Percentiles rank a stretch among this genome's conserved stretches.
Conservation (phyloP, 2,888 invertebrate species). For the Dasypolia templi region DNA sequence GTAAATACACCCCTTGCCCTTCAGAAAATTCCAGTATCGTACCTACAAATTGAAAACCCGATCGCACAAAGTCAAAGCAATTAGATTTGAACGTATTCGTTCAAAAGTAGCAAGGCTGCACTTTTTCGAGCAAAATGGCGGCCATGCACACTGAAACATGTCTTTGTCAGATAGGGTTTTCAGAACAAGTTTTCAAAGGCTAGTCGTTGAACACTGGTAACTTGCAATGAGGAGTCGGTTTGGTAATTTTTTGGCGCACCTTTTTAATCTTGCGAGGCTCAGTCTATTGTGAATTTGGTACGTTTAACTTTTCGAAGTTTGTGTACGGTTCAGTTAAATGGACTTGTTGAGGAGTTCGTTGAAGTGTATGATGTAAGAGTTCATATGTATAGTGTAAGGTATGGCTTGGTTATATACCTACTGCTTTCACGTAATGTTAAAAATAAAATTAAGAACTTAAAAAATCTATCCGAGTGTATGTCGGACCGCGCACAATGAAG, state of each 20-base stretch:
- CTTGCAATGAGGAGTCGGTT: conserved; percentile 39
- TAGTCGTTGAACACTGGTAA: conserved; percentile 37
- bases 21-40: neutral
- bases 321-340: conserved; percentile 7
- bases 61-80: conserved; percentile 46
- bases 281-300: conserved; percentile 44
- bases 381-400: neutral
- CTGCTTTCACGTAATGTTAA: no score
- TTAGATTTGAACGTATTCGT: conserved; percentile 46
- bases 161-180: conserved; percentile 64
- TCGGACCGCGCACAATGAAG: no score
- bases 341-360: neutral
- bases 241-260: conserved; percentile 56
- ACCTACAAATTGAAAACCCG: neutral
- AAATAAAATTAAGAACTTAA: no score
- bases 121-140: conserved; percentile 52
- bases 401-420: neutral
- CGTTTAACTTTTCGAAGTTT: conserved; percentile 24
- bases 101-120: conserved; percentile 46
- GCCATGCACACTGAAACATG: conserved; percentile 53
- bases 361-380: neutral
- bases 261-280: conserved; percentile 47
- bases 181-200: conserved; percentile 67
- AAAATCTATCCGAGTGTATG: no score
- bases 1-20: neutral